A percentile compares a stretch with the other conserved stretches of the same genome.
These are phyloP conservation scores for Physella acuta DNA, from an alignment of 1,140 invertebrate genomes.

Conservation along the genomic window DNA sequence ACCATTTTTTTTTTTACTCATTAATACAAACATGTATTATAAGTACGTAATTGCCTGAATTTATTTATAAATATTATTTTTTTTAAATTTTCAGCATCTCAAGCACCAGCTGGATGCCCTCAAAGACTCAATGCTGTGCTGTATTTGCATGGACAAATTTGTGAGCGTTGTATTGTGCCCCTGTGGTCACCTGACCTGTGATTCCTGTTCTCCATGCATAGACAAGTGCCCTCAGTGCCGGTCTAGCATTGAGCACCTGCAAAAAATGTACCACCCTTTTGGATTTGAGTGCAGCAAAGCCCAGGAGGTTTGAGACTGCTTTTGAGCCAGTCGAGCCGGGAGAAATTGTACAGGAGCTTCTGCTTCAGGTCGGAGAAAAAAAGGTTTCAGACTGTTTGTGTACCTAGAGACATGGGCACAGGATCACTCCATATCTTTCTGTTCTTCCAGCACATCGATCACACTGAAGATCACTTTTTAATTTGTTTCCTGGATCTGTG, in stretches of 20 bases:
- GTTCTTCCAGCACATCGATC: no score
- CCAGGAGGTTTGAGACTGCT: no score
- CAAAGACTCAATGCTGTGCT: constrained; percentile 68
- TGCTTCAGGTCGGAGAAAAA: no score
- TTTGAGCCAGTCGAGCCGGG: no score
- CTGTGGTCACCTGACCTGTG: constrained; percentile 83
- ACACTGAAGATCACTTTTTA: no score
- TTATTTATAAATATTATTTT: not conserved
- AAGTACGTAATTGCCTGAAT: not conserved
- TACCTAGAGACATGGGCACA: no score
- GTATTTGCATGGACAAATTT: constrained; percentile 88
- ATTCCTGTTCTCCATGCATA: constrained; percentile 76
- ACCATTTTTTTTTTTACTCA: not conserved
- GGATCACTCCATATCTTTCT: no score
- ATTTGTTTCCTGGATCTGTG: no score
- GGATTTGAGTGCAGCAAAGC: not conserved
- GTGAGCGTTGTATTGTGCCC: constrained; percentile 85
- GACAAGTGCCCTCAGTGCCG: constrained; percentile 81
- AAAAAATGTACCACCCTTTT: constrained; percentile 34
- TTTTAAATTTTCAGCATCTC: constrained; percentile 31
- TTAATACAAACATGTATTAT: not conserved
- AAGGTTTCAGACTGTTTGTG: no score
- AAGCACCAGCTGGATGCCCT: constrained; percentile 38
- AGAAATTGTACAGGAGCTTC: no score
- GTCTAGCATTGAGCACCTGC: constrained; percentile 45